Base-by-base conservation (phyloP, 2,113 vertebrate species). In the Leiothrix lutea region DNA sequence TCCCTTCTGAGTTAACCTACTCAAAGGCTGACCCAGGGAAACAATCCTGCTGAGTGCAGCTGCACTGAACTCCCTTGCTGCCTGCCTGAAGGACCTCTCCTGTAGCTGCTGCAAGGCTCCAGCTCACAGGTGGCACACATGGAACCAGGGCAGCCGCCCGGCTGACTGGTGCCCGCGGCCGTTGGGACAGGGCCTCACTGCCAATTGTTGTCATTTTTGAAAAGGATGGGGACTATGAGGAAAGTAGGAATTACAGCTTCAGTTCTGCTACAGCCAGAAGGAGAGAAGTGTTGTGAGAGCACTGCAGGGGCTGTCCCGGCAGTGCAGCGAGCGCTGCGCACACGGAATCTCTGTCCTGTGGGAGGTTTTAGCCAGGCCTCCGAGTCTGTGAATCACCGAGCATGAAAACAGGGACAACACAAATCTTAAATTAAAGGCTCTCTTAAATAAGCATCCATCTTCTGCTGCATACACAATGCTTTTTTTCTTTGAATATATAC, bases 401-500 rank as follows among this genome's bases (percentile, higher is more conserved):
- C 91, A 97, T 97, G 96, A 96, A 97, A 97, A 98, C 92, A 94
- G 95, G 97, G 98, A 98, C 97, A 98, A 96, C 96, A 97, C 95
- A 97, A 93, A 95, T 97, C 95, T 98, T 98, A 98, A 98, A 98
- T 98, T 98, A 98, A 98, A 98, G 94, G 96, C 95, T 98, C 94
- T 98, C 97, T 98, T 97, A 98, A 98, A 98, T 98, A 98, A 86
- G 98, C 97, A 98, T 97, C 98, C 97, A 98, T 97, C 97, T 97
- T 97, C 96, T 90, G 95, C 86, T 97, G 97, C 97, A 97, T 98
- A 98, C 97, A 97, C 96, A 97, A 97, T 97, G 97, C 95, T 97
- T 97, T 95, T 96, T 96, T 96, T 97, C 95, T 96, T 98, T 98
- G 93, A 98, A 97, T 98, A 98, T 98, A 97, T 98, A 98, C 98